These are phyloP conservation scores for Sardina pilchardus DNA, from an alignment of 2,113 vertebrate species.

Conservation along the genomic window DNA sequence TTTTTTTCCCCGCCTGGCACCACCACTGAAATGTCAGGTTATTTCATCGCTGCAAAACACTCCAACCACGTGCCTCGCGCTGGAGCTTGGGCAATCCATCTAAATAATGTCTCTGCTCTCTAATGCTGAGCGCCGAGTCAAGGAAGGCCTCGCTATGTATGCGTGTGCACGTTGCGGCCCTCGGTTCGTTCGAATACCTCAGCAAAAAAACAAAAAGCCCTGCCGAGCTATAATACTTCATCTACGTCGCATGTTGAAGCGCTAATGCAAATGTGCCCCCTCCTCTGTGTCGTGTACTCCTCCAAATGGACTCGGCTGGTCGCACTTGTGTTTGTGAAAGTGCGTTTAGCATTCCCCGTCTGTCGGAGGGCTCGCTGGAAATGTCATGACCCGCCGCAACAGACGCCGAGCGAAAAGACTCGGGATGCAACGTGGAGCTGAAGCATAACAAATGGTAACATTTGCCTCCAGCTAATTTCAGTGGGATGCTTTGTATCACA, in stretches of 20 bases:
- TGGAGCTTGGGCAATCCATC: slow-evolving; percentile 21
- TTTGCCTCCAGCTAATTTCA: neutral
- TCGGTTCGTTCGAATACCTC: neutral
- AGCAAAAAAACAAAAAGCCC: neutral
- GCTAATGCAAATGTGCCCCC: neutral
- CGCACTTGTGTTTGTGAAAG: neutral
- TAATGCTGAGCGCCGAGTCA: slow-evolving; percentile 19
- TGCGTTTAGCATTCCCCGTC: slow-evolving; percentile 24
- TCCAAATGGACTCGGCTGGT: neutral
- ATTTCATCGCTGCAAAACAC: neutral
- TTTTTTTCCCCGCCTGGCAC: neutral
- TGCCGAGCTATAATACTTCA: neutral
- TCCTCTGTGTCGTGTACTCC: neutral
- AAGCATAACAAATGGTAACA: slow-evolving; percentile 8
- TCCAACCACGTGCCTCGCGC: neutral
- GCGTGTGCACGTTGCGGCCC: neutral
- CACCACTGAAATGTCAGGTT: neutral
- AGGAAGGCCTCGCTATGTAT: neutral
- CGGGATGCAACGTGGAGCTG: neutral
- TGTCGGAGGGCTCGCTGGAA: neutral
- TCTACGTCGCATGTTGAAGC: neutral
- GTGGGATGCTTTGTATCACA: slow-evolving; percentile 1
- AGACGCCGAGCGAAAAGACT: neutral
- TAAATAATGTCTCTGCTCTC: slow-evolving; percentile 16
- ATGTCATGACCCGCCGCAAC: neutral